phyloP scores from a whole-genome alignment of 2,888 invertebrate genomes.

The Stenodera caucasica region DNA sequence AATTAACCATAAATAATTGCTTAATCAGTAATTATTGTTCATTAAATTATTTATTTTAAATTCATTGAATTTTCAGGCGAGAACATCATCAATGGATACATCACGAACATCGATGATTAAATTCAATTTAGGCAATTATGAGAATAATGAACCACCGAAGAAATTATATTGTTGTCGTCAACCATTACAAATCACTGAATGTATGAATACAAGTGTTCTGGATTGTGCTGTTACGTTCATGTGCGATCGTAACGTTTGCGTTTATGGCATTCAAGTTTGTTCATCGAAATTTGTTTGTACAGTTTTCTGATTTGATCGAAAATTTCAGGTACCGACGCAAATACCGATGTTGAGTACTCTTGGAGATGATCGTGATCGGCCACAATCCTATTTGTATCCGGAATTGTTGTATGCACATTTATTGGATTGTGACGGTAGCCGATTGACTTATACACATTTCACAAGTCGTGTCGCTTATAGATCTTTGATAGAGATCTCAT shows the following conservation, averaged over 20 bases:
- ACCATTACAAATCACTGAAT: slow-evolving; percentile 69
- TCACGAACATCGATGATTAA: slow-evolving; percentile 50
- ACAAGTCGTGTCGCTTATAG: slow-evolving; percentile 75
- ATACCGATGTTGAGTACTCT: slow-evolving; percentile 58
- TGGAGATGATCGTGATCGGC: slow-evolving; percentile 41
- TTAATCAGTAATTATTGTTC: not conserved
- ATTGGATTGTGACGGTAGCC: slow-evolving; percentile 75
- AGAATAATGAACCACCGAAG: slow-evolving; percentile 43
- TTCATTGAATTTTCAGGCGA: slow-evolving; percentile 35
- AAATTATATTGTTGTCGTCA: slow-evolving; percentile 73
- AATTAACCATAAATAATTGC: not conserved
- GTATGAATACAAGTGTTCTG: slow-evolving; percentile 73
- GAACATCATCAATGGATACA: slow-evolving; percentile 47
- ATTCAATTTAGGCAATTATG: slow-evolving; percentile 40
- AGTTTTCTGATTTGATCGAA: not conserved
- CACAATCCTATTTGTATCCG: slow-evolving; percentile 60
- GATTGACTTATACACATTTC: slow-evolving; percentile 81
- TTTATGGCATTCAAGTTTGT: slow-evolving; percentile 68
- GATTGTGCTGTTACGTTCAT: slow-evolving; percentile 80
- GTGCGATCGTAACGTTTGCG: slow-evolving; percentile 78
- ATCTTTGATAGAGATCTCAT: slow-evolving; percentile 75
- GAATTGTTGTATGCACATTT: slow-evolving; percentile 82
- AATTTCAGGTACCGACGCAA: slow-evolving; percentile 71
- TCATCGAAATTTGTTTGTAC: not conserved
- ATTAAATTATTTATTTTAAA: not conserved